Evolutionary conservation across 2,888 invertebrate genomes (phyloP).

Genomic region (Ptilodon capucinus): DNA sequence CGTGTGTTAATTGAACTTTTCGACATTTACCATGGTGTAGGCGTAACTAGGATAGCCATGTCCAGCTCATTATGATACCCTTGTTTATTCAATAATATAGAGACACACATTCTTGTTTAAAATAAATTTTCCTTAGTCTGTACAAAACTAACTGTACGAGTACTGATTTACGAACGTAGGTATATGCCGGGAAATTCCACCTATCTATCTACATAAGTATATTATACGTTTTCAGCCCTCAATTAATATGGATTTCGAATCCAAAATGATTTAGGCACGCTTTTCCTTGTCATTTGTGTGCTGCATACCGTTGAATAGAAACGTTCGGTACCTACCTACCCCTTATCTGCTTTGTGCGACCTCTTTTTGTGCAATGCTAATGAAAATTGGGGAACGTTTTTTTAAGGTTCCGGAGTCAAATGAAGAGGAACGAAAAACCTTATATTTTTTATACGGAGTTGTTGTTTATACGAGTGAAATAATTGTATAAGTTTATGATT

Average conservation of each 20-base stretch:
- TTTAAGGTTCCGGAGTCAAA: conserved; percentile 14
- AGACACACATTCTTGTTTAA: no score
- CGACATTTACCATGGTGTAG: no score
- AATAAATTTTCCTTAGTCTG: no score
- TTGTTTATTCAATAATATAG: no score
- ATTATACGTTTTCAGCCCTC: conserved; percentile 55
- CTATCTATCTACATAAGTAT: conserved; percentile 47
- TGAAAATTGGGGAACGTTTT: conserved; percentile 49
- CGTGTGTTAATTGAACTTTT: no score
- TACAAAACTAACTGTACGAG: no score
- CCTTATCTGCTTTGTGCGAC: conserved; percentile 37
- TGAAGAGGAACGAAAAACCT: not conserved
- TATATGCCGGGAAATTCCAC: conserved; percentile 71
- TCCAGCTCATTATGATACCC: no score
- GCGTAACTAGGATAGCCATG: no score
- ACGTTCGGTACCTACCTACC: conserved; percentile 34
- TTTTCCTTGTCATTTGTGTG: conserved; percentile 11
- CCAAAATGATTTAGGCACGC: not conserved
- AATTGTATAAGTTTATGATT: no score
- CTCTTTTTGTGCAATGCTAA: conserved; percentile 52
- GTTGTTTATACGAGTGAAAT: no score
- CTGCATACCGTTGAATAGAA: conserved; percentile 53
- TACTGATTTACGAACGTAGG: not conserved
- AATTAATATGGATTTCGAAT: conserved; percentile 53
- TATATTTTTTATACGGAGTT: no score